Evolutionary conservation across 1,140 invertebrate species (phyloP).

Genomic region (Choristoneura fumiferana): DNA sequence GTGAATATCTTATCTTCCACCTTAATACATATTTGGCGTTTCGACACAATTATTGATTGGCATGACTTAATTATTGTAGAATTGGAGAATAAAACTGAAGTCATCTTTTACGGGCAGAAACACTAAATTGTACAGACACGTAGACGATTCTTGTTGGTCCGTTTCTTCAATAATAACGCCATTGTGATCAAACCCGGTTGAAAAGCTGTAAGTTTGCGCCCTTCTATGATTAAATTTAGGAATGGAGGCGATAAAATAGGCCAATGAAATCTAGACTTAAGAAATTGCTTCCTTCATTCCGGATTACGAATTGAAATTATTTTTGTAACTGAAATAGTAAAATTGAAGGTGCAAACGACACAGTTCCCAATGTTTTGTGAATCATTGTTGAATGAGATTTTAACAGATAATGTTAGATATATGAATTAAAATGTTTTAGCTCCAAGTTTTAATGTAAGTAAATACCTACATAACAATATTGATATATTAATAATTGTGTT

Average conservation of each 20-base stretch:
- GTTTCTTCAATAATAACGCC: too few relatives aligned
- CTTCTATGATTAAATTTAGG: constrained; percentile 2
- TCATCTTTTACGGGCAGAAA: too few relatives aligned
- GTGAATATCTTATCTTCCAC: background rate
- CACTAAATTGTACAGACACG: too few relatives aligned
- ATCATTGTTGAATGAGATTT: constrained; percentile 54
- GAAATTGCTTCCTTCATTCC: constrained; percentile 34
- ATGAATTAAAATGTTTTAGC: constrained; percentile 69
- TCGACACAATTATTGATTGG: too few relatives aligned
- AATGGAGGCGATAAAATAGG: constrained; percentile 12
- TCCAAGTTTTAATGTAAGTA: constrained; percentile 65
- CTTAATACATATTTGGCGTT: too few relatives aligned
- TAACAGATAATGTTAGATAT: constrained; percentile 66
- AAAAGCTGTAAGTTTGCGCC: too few relatives aligned
- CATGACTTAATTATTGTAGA: too few relatives aligned
- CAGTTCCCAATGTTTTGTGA: constrained; percentile 37
- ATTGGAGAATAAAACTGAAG: too few relatives aligned
- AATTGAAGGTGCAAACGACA: constrained; percentile 27
- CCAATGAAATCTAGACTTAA: constrained; percentile 28
- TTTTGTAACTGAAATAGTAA: constrained; percentile 64
- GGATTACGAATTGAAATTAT: constrained; percentile 55
- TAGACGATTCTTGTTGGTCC: too few relatives aligned
- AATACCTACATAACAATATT: constrained; percentile 55
- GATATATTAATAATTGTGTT: constrained; percentile 19
- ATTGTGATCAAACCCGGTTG: too few relatives aligned